Percentiles rank a stretch among this genome's conserved stretches.
These are phyloP conservation scores for Callipepla californica DNA, from an alignment of 2,113 vertebrate species.

Conservation along the genomic window DNA sequence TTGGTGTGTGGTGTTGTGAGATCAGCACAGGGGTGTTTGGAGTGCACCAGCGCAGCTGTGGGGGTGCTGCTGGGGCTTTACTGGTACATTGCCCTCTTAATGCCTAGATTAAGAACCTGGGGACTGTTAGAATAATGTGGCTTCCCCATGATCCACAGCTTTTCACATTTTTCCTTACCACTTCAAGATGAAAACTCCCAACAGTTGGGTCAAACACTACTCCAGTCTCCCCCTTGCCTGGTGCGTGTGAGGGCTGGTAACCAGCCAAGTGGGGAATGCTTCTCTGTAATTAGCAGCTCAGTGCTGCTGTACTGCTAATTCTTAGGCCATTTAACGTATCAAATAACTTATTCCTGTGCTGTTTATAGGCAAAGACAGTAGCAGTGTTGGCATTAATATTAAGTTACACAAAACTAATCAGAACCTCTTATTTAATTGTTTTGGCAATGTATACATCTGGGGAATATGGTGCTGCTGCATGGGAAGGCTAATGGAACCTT, in stretches of 20 bases:
- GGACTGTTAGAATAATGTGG: too few species aligned
- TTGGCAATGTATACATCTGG: not conserved
- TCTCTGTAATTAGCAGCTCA: slow-evolving; percentile 44
- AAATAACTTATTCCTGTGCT: slow-evolving; percentile 45
- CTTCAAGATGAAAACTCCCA: too few species aligned
- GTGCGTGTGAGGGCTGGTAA: not conserved
- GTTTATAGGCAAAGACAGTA: slow-evolving; percentile 28
- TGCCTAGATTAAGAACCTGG: too few species aligned
- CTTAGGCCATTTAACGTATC: slow-evolving; percentile 8
- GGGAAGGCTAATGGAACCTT: not conserved
- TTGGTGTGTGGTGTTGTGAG: not conserved
- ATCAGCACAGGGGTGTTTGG: too few species aligned
- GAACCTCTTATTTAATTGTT: slow-evolving; percentile 49
- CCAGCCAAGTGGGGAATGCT: not conserved
- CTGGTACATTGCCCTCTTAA: too few species aligned
- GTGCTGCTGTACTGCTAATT: slow-evolving; percentile 42
- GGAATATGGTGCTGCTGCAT: not conserved
- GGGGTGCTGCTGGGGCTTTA: too few species aligned
- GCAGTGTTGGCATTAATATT: slow-evolving; percentile 24
- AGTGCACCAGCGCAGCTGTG: too few species aligned
- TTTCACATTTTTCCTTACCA: too few species aligned
- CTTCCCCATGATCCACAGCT: too few species aligned
- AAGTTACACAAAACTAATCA: slow-evolving; percentile 33
- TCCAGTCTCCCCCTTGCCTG: not conserved
- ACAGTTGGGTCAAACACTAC: not conserved